phyloP scores from a whole-genome alignment of 2,888 invertebrate genomes.

The Cantharis rufa region DNA sequence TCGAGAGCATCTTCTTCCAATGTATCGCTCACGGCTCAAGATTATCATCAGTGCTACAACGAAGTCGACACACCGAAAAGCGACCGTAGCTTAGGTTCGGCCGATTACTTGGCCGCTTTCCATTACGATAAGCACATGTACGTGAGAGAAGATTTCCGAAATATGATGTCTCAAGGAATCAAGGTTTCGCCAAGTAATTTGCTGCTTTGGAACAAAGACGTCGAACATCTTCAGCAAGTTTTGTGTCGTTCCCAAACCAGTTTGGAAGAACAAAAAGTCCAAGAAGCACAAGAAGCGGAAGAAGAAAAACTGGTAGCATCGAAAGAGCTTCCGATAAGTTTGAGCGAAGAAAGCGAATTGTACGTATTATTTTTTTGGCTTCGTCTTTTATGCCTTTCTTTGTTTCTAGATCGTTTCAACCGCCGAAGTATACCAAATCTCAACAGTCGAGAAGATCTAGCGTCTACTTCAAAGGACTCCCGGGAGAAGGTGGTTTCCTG shows the following conservation, averaged over 20 bases:
- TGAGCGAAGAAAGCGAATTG: not conserved
- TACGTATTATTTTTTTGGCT: not conserved
- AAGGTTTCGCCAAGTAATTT: constrained; percentile 41
- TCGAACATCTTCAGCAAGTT: constrained; percentile 40
- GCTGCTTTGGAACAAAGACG: constrained; percentile 49
- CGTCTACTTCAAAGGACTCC: not conserved
- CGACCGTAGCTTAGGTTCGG: constrained; percentile 10
- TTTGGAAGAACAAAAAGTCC: not conserved
- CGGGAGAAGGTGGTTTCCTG: not conserved
- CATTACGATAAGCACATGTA: constrained; percentile 48
- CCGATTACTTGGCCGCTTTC: constrained; percentile 44
- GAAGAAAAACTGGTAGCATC: not conserved
- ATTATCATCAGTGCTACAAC: constrained; percentile 47
- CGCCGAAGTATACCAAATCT: not conserved
- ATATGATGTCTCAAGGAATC: constrained; percentile 47
- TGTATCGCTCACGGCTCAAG: constrained; percentile 22
- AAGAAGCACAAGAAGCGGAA: not conserved
- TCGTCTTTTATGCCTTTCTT: not conserved
- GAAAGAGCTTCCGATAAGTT: not conserved
- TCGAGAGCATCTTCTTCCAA: constrained; percentile 7
- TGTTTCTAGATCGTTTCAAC: not conserved
- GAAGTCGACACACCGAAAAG: constrained; percentile 38
- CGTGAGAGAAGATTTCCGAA: constrained; percentile 51
- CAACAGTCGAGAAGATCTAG: not conserved
- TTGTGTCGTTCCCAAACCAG: constrained; percentile 13